These are phyloP conservation scores for Hoplodrina ambigua DNA, from an alignment of 2,888 invertebrate genomes.

Conservation along the genomic window DNA sequence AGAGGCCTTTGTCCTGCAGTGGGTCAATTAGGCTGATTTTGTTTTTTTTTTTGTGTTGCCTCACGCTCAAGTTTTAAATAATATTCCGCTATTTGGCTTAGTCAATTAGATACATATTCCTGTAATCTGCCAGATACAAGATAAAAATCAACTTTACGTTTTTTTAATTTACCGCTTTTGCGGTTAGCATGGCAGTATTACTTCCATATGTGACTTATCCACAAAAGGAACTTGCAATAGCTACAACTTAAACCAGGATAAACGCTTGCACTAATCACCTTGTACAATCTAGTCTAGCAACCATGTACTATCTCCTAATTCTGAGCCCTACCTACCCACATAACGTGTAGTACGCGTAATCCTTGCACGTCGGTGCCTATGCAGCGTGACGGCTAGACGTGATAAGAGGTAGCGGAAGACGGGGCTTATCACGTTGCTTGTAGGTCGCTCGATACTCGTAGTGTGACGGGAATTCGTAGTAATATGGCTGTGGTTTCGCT, in stretches of 20 bases:
- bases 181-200: too few relatives aligned
- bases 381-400: constrained; percentile 50
- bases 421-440: constrained; percentile 71
- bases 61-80: too few relatives aligned
- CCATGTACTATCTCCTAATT: constrained; percentile 24
- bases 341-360: constrained; percentile 36
- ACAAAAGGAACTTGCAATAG: too few relatives aligned
- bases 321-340: not conserved
- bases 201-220: too few relatives aligned
- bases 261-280: constrained; percentile 33
- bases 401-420: constrained; percentile 55
- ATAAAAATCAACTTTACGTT: too few relatives aligned
- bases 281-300: constrained; percentile 26
- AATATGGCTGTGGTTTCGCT: constrained; percentile 18
- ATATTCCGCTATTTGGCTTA: too few relatives aligned
- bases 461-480: constrained; percentile 77
- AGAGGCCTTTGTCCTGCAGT: too few relatives aligned
- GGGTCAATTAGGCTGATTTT: too few relatives aligned
- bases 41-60: too few relatives aligned
- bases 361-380: constrained; percentile 26
- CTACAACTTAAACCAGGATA: constrained; percentile 10
- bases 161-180: too few relatives aligned
- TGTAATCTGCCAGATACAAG: too few relatives aligned
- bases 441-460: constrained; percentile 81
- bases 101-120: too few relatives aligned